Percentiles rank a stretch among this genome's conserved stretches.
These are phyloP conservation scores for Pangasius larnaudii DNA, from an alignment of 2,797 vertebrate genomes.

Conservation along the genomic window DNA sequence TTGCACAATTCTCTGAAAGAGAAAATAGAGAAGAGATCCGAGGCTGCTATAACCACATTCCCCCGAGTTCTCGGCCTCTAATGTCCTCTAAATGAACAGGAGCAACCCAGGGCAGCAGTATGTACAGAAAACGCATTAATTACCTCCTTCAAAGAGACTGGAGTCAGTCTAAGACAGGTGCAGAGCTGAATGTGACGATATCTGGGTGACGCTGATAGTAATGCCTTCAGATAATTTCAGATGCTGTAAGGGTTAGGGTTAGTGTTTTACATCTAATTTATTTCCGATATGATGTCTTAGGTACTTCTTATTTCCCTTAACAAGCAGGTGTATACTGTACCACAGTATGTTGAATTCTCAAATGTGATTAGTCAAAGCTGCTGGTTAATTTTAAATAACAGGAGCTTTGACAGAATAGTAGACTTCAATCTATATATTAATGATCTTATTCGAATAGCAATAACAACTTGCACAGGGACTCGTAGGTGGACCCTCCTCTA, in stretches of 20 bases:
- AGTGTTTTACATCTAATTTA: background rate
- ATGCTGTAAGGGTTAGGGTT: background rate
- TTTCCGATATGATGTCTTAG: constrained; percentile 76
- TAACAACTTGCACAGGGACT: background rate
- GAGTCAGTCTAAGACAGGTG: constrained; percentile 29
- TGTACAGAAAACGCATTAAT: constrained; percentile 74
- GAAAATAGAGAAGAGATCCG: constrained; percentile 21
- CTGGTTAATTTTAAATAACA: background rate
- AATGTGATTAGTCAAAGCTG: background rate
- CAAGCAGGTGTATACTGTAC: constrained; percentile 75
- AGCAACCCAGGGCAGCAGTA: constrained; percentile 63
- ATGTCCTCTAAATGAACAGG: constrained; percentile 58
- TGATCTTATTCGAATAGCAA: background rate
- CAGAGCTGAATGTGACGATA: constrained; percentile 49
- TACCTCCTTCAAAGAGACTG: constrained; percentile 64
- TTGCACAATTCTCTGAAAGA: constrained; percentile 27
- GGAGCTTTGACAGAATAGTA: background rate
- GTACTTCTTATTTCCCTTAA: constrained; percentile 71
- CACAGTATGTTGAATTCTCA: background rate
- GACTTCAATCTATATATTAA: background rate
- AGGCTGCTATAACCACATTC: constrained; percentile 46
- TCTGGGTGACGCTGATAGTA: background rate
- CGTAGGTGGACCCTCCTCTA: background rate
- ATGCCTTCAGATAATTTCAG: background rate
- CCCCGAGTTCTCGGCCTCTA: constrained; percentile 61